Base-by-base conservation (phyloP, 92 coral and sea anemone species). In the Parazoanthus atlanticus region DNA sequence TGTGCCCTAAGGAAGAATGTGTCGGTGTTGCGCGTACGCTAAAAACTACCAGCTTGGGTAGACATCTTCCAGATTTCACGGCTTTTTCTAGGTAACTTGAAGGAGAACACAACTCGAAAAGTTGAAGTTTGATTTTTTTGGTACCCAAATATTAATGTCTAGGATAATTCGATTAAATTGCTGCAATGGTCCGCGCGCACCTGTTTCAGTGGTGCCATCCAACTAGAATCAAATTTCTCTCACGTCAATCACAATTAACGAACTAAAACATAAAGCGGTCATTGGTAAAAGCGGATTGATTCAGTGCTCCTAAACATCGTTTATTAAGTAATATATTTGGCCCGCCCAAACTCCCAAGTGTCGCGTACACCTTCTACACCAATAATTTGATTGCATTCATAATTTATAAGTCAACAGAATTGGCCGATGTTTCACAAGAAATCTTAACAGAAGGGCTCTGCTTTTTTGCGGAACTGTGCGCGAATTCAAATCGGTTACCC, bases 121-220 rank as follows among this genome's bases (percentile, higher is more conserved):
- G 31, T 67, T 69, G 66, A 74, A 86, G 80, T 86, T 88, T 89
- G 85, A 81, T 86, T 79, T 85, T 36, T 81, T 78, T 76, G 41
- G 47, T 83, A 78, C 79, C 78, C 81, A 71, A 92, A 81, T 78
- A 86, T 86, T 87, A 81, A 86, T 80, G 16, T 28, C 65, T 66
- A 40, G 74, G 74, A 76, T 92, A 89, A 92, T 92, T 86, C 88
- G 88, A 89, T 92, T 92, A 89, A 92, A 89, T 73, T 66, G 78
- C 81, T 76, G 88, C 79, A 76, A 54, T 80, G 61, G 38, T 33
- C 76, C 64, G 33, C 30, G 43, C 43, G 78, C 85, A 88, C 92
- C 61, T 92, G 90, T 86, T 86, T 86, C 85, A 34, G 86, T 56
- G 69, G 74, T 89, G 85, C 56, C 82, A 36, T 38, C 74, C 76